These are phyloP conservation scores for Nudaria mundana DNA, from an alignment of 2,888 invertebrate genomes.

Conservation along the genomic window DNA sequence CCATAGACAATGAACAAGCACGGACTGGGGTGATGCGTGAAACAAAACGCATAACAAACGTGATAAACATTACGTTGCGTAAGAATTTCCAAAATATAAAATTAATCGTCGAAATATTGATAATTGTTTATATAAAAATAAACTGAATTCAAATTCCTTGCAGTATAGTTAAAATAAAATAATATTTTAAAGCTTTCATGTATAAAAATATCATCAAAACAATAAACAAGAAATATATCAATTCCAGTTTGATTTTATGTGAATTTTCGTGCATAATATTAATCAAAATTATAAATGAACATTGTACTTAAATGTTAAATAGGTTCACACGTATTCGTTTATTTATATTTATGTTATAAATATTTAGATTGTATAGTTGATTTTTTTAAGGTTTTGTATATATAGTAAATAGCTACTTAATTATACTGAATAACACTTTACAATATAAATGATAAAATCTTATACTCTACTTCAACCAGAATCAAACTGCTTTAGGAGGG, in stretches of 20 bases:
- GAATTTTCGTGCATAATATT: slow-evolving; percentile 22
- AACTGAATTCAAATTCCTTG: slow-evolving; percentile 15
- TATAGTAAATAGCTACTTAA: too few species aligned
- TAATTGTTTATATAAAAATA: too few species aligned
- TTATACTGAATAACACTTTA: too few species aligned
- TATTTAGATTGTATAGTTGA: too few species aligned
- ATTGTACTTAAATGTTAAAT: slow-evolving; percentile 33
- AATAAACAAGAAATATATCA: slow-evolving; percentile 16
- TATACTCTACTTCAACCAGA: too few species aligned
- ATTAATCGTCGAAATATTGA: too few species aligned
- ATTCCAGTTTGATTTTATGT: slow-evolving; percentile 21
- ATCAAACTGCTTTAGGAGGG: too few species aligned
- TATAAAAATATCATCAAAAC: slow-evolving; percentile 20
- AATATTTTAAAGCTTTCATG: slow-evolving; percentile 11
- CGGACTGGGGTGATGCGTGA: slow-evolving; percentile 17
- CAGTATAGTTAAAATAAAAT: slow-evolving; percentile 14
- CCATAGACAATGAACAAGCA: slow-evolving; percentile 24
- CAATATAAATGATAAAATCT: too few species aligned
- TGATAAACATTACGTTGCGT: too few species aligned
- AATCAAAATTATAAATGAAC: slow-evolving; percentile 22
- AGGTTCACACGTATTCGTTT: slow-evolving; percentile 20
- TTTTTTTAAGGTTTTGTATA: too few species aligned
- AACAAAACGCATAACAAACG: slow-evolving; percentile 31
- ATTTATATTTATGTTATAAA: slow-evolving; percentile 8
- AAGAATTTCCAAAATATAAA: too few species aligned